Evolutionary conservation across 2,797 vertebrate species (phyloP).

Genomic region (Eospalax fontanierii): DNA sequence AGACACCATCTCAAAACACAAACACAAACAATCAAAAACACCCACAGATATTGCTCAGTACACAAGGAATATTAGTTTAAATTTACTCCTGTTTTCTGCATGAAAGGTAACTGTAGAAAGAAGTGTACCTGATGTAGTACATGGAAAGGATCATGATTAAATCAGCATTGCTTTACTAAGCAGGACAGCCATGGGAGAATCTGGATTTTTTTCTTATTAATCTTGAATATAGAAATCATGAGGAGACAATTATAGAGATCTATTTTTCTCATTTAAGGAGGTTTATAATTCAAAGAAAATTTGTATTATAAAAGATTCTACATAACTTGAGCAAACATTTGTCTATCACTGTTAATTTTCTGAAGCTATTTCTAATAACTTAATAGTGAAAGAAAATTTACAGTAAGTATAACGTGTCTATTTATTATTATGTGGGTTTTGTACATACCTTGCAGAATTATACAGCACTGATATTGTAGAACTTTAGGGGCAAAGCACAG

Average conservation of each 20-base stretch:
- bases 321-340: neutral
- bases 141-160: neutral
- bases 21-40: no score
- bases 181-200: neutral
- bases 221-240: neutral
- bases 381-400: neutral
- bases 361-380: no score
- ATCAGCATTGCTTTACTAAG: neutral
- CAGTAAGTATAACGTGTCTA: neutral
- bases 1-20: no score
- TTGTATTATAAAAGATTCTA: neutral
- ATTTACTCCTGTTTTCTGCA: neutral
- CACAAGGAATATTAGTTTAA: neutral
- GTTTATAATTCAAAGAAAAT: neutral
- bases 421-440: neutral
- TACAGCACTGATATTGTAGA: accelerated
- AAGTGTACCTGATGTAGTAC: no score
- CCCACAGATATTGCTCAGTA: neutral
- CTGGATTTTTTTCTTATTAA: neutral
- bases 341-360: neutral
- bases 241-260: neutral
- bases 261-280: neutral
- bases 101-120: neutral
- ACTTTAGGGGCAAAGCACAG: neutral
- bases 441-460: accelerated